A percentile compares a stretch with the other conserved stretches of the same genome.
Evolutionary conservation across 2,113 vertebrate species (phyloP).

Genomic region (Cacatua alba): DNA sequence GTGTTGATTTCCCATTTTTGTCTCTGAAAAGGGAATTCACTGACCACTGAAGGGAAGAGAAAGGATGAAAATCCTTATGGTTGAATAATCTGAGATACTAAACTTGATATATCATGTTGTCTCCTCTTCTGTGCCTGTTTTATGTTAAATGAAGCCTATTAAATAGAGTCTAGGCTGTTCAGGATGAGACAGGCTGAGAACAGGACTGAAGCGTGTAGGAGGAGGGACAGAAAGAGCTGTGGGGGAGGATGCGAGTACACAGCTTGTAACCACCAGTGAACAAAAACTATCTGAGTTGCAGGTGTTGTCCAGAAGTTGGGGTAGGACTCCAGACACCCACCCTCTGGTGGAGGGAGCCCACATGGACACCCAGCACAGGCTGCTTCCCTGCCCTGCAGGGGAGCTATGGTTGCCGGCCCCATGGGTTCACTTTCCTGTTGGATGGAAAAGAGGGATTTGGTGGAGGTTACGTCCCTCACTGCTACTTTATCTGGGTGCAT

Average conservation of each 20-base stretch:
- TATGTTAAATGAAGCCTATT: background rate
- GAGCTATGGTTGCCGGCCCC: fast-evolving
- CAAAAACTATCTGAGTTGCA: background rate
- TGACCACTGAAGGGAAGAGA: background rate
- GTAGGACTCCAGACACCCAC: background rate
- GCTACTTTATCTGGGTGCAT: background rate
- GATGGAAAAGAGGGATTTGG: background rate
- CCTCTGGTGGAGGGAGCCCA: fast-evolving
- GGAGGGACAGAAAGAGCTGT: background rate
- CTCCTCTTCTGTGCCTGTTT: background rate
- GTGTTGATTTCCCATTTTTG: background rate
- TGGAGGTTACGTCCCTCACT: background rate
- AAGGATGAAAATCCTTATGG: background rate
- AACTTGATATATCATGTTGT: background rate
- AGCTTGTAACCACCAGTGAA: background rate
- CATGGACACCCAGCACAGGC: fast-evolving
- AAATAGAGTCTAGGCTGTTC: background rate
- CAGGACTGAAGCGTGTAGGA: background rate
- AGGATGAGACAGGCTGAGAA: background rate
- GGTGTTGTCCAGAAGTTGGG: background rate
- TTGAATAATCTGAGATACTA: background rate
- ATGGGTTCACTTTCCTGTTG: fast-evolving
- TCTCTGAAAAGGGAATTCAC: background rate
- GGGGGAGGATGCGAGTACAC: background rate
- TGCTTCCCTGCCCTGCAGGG: fast-evolving